Percentiles rank a stretch among this genome's conserved stretches.
phyloP scores from a whole-genome alignment of 2,113 vertebrate species.

The Picathartes gymnocephalus region DNA sequence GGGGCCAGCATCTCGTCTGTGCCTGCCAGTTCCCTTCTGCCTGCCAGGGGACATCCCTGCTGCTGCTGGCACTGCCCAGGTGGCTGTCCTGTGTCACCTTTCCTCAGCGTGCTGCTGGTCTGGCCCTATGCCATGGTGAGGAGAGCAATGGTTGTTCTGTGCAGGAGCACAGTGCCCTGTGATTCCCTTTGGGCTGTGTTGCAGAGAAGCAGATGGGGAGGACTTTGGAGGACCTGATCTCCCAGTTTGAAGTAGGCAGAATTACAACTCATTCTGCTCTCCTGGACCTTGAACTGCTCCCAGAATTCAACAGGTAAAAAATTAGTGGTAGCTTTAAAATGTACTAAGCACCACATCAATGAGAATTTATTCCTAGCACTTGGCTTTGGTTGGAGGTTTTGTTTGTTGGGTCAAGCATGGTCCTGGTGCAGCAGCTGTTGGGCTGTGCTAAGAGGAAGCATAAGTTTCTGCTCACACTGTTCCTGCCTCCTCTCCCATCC shows the following conservation, averaged over 20 bases:
- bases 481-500: neutral
- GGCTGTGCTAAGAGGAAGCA: accelerated
- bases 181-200: neutral
- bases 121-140: accelerated
- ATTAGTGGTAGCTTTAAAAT: neutral
- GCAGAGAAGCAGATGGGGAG: conserved; percentile 86
- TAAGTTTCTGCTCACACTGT: neutral
- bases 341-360: too few species aligned
- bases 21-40: neutral
- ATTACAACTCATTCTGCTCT: conserved; percentile 89
- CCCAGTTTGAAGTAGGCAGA: conserved; percentile 83
- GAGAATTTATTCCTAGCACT: neutral
- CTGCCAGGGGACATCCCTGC: accelerated
- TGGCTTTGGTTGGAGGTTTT: neutral
- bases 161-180: neutral
- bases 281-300: conserved; percentile 86
- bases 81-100: neutral
- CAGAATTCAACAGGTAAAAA: conserved; percentile 87
- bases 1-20: accelerated
- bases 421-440: neutral
- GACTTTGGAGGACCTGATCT: conserved; percentile 81
- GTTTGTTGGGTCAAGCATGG: neutral
- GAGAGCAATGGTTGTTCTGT: accelerated
- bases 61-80: neutral
- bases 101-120: neutral